A percentile compares a stretch with the other conserved stretches of the same genome.
phyloP scores from a whole-genome alignment of 2,113 vertebrate genomes.

The Labeo rohita region DNA sequence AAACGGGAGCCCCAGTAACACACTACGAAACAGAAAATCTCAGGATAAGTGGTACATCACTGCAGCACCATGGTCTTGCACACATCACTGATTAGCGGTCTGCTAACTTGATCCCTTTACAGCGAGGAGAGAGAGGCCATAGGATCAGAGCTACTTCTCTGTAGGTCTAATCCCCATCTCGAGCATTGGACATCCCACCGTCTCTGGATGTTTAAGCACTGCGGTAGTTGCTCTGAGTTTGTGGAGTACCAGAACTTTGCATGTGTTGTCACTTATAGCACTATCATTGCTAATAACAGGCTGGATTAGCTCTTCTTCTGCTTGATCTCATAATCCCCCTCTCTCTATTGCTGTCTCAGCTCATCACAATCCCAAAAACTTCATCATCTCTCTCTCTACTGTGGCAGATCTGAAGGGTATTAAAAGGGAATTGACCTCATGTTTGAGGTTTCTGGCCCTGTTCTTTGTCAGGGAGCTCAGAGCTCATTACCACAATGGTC shows the following conservation, averaged over 20 bases:
- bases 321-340: conserved; percentile 78
- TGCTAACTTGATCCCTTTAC: conserved; percentile 7
- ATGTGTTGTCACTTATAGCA: conserved; percentile 78
- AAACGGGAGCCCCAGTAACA: conserved; percentile 2
- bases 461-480: conserved; percentile 71
- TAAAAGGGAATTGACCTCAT: conserved; percentile 68
- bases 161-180: conserved; percentile 69
- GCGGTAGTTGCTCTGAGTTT: conserved; percentile 32
- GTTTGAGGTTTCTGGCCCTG: conserved; percentile 61
- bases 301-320: conserved; percentile 76
- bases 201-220: conserved; percentile 53
- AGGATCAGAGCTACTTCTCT: conserved; percentile 67
- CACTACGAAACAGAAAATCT: conserved; percentile 23
- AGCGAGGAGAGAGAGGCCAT: conserved; percentile 43
- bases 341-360: conserved; percentile 48
- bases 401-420: conserved; percentile 68
- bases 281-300: conserved; percentile 77
- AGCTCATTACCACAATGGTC: conserved; percentile 54
- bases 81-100: conserved; percentile 25
- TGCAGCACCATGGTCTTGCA: conserved; percentile 29
- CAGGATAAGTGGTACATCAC: conserved; percentile 20
- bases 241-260: conserved; percentile 67
- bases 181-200: conserved; percentile 46
- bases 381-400: conserved; percentile 37
- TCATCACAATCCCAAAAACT: conserved; percentile 73